Evolutionary conservation across 2,888 invertebrate species (phyloP).

Genomic region (Minunthozetes semirufus): DNA sequence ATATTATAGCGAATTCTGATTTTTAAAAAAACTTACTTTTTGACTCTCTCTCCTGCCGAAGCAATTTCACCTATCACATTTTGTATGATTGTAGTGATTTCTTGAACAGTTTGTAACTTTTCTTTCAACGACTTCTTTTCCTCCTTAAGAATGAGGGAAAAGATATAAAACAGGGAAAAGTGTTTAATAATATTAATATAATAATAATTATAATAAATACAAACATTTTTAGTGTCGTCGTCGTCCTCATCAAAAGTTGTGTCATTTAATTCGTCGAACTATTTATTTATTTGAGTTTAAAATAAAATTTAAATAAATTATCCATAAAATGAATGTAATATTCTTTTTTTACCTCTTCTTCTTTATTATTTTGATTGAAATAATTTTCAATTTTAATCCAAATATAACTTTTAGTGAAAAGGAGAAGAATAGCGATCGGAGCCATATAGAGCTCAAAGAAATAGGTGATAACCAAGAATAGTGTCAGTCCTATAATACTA

Average conservation of each 20-base stretch:
- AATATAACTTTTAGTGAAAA: conserved; percentile 68
- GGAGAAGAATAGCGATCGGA: conserved; percentile 69
- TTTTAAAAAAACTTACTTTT: conserved; percentile 65
- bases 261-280: conserved; percentile 46
- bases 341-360: conserved; percentile 45
- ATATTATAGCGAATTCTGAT: conserved; percentile 8
- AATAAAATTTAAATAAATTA: background rate
- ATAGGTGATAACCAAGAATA: conserved; percentile 81
- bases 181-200: too few relatives aligned
- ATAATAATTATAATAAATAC: background rate
- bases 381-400: conserved; percentile 48
- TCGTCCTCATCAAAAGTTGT: conserved; percentile 77
- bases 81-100: conserved; percentile 93
- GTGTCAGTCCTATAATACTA: conserved; percentile 71
- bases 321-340: background rate
- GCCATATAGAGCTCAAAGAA: conserved; percentile 95
- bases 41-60: conserved; percentile 83
- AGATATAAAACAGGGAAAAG: too few relatives aligned
- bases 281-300: background rate
- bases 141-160: too few relatives aligned
- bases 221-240: conserved; percentile 64
- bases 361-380: conserved; percentile 45
- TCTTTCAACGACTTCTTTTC: conserved; percentile 93
- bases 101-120: conserved; percentile 87
- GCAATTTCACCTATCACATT: conserved; percentile 90